A percentile compares a stretch with the other conserved stretches of the same genome.
Evolutionary conservation across 2,797 vertebrate species (phyloP).

Genomic region (Austrolebias charrua): DNA sequence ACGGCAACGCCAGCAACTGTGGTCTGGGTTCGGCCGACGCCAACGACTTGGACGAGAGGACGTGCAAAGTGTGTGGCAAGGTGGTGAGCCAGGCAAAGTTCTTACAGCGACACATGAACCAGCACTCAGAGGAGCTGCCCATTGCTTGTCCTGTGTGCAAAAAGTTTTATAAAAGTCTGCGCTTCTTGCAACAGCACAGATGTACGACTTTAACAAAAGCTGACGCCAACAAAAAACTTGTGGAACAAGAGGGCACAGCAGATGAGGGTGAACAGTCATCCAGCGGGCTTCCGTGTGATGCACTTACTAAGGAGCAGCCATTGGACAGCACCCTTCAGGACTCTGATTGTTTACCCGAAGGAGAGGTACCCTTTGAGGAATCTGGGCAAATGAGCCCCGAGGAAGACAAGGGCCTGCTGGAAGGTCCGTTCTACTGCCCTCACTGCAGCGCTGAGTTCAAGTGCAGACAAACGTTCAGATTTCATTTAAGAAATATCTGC

Average conservation of each 20-base stretch:
- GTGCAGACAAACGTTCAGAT: conserved; percentile 73
- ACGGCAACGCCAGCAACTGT: conserved; percentile 7
- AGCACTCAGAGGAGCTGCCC: conserved; percentile 52
- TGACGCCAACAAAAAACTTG: conserved; percentile 31
- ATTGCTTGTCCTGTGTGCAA: conserved; percentile 60
- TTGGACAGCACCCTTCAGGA: conserved; percentile 31
- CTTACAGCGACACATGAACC: conserved; percentile 64
- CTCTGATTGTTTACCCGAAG: conserved; percentile 24
- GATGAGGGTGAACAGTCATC: conserved; percentile 43
- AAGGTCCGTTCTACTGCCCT: conserved; percentile 70
- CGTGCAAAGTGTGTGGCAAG: conserved; percentile 66
- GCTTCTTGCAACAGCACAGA: conserved; percentile 68
- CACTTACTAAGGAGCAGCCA: conserved; percentile 24
- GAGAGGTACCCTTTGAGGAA: conserved; percentile 35
- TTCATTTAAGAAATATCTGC: conserved; percentile 74
- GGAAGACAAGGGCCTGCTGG: conserved; percentile 39
- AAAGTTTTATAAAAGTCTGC: conserved; percentile 61
- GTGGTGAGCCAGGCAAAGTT: conserved; percentile 57
- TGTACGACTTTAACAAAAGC: conserved; percentile 43
- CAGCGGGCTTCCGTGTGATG: conserved; percentile 22
- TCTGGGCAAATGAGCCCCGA: conserved; percentile 46
- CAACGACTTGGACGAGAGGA: conserved; percentile 58
- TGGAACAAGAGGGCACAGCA: conserved; percentile 8
- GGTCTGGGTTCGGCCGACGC: conserved; percentile 35
- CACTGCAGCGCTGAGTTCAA: conserved; percentile 76